These are phyloP conservation scores for Epinephelus cyanopodus DNA, from an alignment of 2,113 vertebrate genomes.

Conservation along the genomic window DNA sequence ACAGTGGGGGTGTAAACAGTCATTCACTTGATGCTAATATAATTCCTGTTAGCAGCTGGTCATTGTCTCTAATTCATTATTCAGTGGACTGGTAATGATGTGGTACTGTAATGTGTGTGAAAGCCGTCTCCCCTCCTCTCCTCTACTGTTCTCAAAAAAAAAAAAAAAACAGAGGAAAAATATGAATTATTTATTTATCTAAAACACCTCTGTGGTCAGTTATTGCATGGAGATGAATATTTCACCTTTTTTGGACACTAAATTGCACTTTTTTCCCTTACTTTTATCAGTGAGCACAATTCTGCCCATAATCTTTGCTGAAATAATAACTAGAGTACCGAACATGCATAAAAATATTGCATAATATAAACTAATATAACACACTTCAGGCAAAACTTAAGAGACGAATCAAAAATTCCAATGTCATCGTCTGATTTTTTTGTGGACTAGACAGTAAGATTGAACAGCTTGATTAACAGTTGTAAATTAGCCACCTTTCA, in stretches of 20 bases:
- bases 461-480: not conserved
- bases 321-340: not conserved
- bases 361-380: not conserved
- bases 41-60: constrained; percentile 72
- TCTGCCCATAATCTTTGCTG: not conserved
- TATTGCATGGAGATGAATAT: constrained; percentile 1
- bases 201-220: not conserved
- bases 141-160: not conserved
- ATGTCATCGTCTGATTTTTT: not conserved
- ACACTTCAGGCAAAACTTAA: not conserved
- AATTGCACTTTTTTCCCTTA: not conserved
- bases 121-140: constrained; percentile 30
- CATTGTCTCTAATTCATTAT: constrained; percentile 68
- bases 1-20: constrained; percentile 47
- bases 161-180: not conserved
- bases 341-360: not conserved
- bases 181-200: not conserved
- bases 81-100: constrained; percentile 62
- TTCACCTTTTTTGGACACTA: not conserved
- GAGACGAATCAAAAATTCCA: not conserved
- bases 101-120: constrained; percentile 36
- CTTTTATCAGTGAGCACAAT: not conserved
- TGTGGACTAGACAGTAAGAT: not conserved
- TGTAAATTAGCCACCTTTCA: not conserved
- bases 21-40: constrained; percentile 76